phyloP scores from a whole-genome alignment of 2,888 invertebrate species.

The Cheilosia soror region DNA sequence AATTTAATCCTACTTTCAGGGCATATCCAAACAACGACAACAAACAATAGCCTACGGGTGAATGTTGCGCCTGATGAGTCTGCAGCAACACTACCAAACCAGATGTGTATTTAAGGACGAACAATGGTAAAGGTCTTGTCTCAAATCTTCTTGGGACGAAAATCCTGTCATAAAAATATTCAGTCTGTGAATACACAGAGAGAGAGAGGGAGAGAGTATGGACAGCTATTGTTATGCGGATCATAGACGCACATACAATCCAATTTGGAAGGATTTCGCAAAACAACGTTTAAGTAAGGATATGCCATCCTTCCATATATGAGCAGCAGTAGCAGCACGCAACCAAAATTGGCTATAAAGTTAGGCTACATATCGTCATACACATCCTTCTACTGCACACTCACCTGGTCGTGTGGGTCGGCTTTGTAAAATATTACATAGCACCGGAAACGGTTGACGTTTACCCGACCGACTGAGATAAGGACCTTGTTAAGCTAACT shows the following conservation, averaged over 20 bases:
- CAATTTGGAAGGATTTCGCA: slow-evolving; percentile 34
- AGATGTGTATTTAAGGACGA: slow-evolving; percentile 43
- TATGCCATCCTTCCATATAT: slow-evolving; percentile 5
- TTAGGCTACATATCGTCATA: not conserved
- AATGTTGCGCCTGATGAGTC: slow-evolving; percentile 17
- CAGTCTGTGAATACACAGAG: not conserved
- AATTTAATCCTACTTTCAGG: slow-evolving; percentile 49
- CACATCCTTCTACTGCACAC: not conserved
- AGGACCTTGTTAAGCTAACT: slow-evolving; percentile 35
- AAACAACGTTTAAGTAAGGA: slow-evolving; percentile 16
- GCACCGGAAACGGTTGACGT: not conserved
- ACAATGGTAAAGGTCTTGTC: slow-evolving; percentile 21
- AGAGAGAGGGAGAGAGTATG: not conserved
- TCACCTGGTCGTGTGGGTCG: not conserved
- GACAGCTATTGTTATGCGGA: slow-evolving; percentile 33
- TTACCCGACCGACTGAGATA: slow-evolving; percentile 4
- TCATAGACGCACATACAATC: slow-evolving; percentile 16
- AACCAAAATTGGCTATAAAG: slow-evolving; percentile 11
- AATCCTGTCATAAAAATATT: slow-evolving; percentile 52
- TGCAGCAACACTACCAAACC: slow-evolving; percentile 25
- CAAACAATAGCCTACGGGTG: slow-evolving; percentile 40
- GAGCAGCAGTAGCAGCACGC: slow-evolving; percentile 8
- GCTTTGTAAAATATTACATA: slow-evolving; percentile 9
- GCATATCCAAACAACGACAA: slow-evolving; percentile 40
- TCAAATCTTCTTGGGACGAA: slow-evolving; percentile 31